These are phyloP conservation scores for Otocyon megalotis DNA, from an alignment of 2,113 vertebrate genomes.

Conservation along the genomic window DNA sequence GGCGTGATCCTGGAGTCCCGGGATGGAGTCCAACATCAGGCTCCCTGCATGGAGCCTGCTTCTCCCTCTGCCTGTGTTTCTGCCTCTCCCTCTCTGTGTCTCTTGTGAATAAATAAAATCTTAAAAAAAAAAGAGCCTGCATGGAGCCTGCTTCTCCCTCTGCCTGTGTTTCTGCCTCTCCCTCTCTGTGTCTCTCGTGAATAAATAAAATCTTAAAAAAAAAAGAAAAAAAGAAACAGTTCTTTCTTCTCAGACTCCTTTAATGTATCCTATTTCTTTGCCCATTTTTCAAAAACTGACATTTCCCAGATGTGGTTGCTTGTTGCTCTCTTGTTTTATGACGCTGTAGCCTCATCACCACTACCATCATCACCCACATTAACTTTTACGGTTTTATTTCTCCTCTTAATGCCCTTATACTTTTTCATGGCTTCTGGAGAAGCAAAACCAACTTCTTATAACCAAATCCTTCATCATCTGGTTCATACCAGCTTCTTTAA, in stretches of 20 bases:
- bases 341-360: background rate
- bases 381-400: background rate
- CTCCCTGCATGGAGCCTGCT: too few species aligned
- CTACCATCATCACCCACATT: background rate
- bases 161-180: too few species aligned
- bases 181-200: too few species aligned
- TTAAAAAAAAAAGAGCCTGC: too few species aligned
- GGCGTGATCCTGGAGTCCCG: too few species aligned
- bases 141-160: too few species aligned
- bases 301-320: background rate
- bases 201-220: too few species aligned
- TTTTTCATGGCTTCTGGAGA: background rate
- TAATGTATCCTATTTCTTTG: background rate
- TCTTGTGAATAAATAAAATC: too few species aligned
- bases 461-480: background rate
- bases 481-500: background rate
- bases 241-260: slow-evolving; percentile 4
- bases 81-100: too few species aligned
- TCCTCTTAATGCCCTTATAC: background rate
- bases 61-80: too few species aligned
- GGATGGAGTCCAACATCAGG: too few species aligned
- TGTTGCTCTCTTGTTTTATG: background rate
- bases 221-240: too few species aligned
- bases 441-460: background rate
- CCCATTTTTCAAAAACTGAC: background rate